Evolutionary conservation across 2,888 invertebrate genomes (phyloP), one percentile per base, ranked within the genome.

Genomic region (Cybosia mesomella): DNA sequence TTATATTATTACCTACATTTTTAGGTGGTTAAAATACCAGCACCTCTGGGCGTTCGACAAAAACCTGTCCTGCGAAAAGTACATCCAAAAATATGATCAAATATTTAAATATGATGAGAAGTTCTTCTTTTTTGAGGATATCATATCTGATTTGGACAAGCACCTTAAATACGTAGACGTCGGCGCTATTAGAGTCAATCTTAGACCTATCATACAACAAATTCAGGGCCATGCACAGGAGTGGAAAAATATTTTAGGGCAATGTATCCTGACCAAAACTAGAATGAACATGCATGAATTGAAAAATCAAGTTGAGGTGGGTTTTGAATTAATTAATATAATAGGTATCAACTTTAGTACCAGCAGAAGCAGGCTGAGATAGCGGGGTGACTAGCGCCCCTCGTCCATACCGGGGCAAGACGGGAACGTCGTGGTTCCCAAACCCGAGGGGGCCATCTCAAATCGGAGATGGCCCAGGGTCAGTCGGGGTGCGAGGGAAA

Each of bases 21-120:
- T n/a, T 49, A 97, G 97, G 82, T 98, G 97, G 96, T 96, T 96
- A 67, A 96, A 96, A 80, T 98, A 97, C 85, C 96, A 96, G 71
- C 96, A 96, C 83, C 91, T 98, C 18, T 98, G 98, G 98, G 95
- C 96, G 0, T 96, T 95, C 83, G 98, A 98, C 85, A 98, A 98
- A 87, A 89, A 94, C 66, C 90, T 96, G 13, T 96, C 97, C 2
- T 97, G 98, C 79, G 97, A 98, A 79, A 97, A 97, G 85, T 98
- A 98, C 92, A 95, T 97, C 0, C 95, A 95, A 59, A 97, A 96
- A 73, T 81, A 89, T 80, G 92, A 94, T 1, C 92, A 94, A 73
- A 93, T 95, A 32, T 85, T 86, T 54, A 96, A 96, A 73, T 98
- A 97, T 88, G 98, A 98, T 83, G 97, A 98, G 81, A 97, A 97